These are phyloP conservation scores for Armadillidium nasatum DNA, from an alignment of 1,140 invertebrate species.

Conservation along the genomic window DNA sequence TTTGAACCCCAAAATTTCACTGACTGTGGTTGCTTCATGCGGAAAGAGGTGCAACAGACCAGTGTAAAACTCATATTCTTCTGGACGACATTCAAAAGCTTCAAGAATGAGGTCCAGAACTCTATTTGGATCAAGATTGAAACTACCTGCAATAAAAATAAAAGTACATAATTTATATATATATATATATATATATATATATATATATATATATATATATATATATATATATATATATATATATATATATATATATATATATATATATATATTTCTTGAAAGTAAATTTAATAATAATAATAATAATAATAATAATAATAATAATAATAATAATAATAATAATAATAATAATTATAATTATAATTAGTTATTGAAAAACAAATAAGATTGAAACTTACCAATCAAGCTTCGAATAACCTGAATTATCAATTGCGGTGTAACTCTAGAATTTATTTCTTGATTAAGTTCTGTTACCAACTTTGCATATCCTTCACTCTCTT, in stretches of 20 bases:
- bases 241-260: no score
- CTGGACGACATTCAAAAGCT: conserved; percentile 84
- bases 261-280: no score
- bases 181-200: no score
- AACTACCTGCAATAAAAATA: conserved; percentile 70
- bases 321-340: no score
- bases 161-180: no score
- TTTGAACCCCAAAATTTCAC: conserved; percentile 93
- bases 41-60: conserved; percentile 74
- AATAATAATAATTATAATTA: no score
- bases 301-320: no score
- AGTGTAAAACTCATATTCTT: conserved; percentile 65
- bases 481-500: conserved; percentile 98
- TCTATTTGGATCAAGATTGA: conserved; percentile 90
- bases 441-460: conserved; percentile 69
- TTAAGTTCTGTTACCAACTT: conserved; percentile 93
- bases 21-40: conserved; percentile 75
- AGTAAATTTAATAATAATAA: no score
- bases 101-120: conserved; percentile 90
- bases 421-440: conserved; percentile 60
- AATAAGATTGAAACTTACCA: conserved; percentile 60
- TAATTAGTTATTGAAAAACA: no score
- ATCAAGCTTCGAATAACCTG: conserved; percentile 89
- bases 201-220: no score
- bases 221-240: no score